A percentile compares a stretch with the other conserved stretches of the same genome.
These are phyloP conservation scores for Lophotis ruficrista DNA, from an alignment of 2,113 vertebrate species.

Conservation along the genomic window DNA sequence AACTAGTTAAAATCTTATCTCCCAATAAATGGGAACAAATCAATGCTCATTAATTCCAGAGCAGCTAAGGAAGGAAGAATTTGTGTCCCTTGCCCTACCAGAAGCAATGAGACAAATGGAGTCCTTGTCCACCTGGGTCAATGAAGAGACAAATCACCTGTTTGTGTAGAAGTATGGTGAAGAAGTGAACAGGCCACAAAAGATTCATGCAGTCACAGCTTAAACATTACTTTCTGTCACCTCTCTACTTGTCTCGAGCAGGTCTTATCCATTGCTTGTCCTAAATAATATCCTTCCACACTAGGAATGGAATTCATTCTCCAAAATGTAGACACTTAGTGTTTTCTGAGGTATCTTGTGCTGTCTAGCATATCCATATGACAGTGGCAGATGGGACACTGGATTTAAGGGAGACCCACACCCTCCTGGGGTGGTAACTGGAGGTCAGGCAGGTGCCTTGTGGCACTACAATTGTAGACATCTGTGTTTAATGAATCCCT, in stretches of 20 bases:
- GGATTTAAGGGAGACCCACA: neutral
- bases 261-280: neutral
- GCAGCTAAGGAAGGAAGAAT: neutral
- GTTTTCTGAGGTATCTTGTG: neutral
- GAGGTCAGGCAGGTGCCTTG: neutral
- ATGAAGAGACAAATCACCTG: neutral
- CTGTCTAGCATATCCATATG: neutral
- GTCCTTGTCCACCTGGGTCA: neutral
- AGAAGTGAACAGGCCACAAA: neutral
- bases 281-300: neutral
- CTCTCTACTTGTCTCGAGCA: neutral
- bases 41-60: neutral
- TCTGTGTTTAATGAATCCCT: neutral
- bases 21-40: neutral
- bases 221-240: neutral
- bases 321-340: neutral
- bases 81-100: neutral
- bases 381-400: neutral
- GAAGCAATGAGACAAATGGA: neutral
- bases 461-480: fast-evolving
- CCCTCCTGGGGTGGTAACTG: neutral
- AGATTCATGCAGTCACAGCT: neutral
- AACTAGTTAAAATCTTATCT: neutral
- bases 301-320: neutral
- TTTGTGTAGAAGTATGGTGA: neutral